Evolutionary conservation across 2,113 vertebrate species (phyloP), one percentile per base, ranked within the genome.

Genomic region (Canis aureus): DNA sequence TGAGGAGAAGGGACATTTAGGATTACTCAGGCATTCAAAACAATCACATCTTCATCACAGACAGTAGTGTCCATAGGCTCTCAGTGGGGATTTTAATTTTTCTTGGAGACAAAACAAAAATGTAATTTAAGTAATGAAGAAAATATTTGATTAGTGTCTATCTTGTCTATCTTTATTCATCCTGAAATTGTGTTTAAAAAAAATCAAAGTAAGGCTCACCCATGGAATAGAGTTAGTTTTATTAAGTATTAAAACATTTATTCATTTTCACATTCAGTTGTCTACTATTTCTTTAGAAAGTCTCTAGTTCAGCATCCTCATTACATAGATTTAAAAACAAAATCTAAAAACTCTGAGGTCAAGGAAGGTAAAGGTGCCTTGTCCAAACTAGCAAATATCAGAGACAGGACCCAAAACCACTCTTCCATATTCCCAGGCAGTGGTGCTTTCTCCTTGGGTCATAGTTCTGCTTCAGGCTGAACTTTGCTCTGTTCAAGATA

Each of bases 231-330:
- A 67, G 27, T 86, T 74, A 32, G 29, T 53, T 92, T 94, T 59
- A 96, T 95, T 93, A 59, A 71, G 0, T 85, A 90, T 59, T 67
- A 73, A 85, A 88, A 88, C 11, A 86, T 32, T 89, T 87, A 32
- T 76, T 93, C 16, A 87, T 55, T 69, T 91, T 89, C 13, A 67
- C 2, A 32, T 76, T 82, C 22, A 22, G 2, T 91, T 74, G 11
- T 82, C 62, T 67, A n/a, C 25, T n/a, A 19, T 55, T 69, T 82
- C 38, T 57, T 38, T 91, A 93, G 6, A 78, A 92, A 80, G 2
- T 23, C 38, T 91, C 4, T 67, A 53, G 22, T 89, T 93, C 7
- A 82, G 79, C 38, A 81, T 51, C 60, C 23, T 82, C 32, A 25
- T 57, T 32, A 66, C 9, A 23, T 22, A 80, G 2, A 78, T 64